phyloP scores from a whole-genome alignment of 2,113 vertebrate species.

The Telmatochromis sp. region DNA sequence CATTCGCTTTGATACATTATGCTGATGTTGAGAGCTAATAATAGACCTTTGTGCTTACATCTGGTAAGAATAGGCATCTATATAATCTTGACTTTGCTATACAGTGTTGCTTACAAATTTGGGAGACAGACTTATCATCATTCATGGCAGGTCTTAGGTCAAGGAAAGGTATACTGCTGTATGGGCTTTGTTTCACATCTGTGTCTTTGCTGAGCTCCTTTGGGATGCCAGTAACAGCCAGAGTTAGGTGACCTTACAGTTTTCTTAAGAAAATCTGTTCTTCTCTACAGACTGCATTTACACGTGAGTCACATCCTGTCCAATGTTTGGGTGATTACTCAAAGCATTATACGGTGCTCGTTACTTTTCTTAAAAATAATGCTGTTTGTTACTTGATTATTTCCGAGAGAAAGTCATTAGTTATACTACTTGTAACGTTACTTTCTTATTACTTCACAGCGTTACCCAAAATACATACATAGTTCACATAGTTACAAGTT shows the following conservation, averaged over 20 bases:
- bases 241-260: neutral
- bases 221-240: neutral
- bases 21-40: neutral
- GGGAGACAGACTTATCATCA: neutral
- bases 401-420: neutral
- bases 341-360: neutral
- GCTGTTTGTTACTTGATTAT: neutral
- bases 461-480: neutral
- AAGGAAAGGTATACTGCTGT: neutral
- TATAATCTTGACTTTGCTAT: neutral
- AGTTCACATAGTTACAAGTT: neutral
- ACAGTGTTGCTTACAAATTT: neutral
- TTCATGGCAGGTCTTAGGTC: neutral
- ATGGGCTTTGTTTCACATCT: neutral
- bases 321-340: neutral
- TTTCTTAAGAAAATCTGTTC: neutral
- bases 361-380: neutral
- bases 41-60: neutral
- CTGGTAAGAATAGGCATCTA: neutral
- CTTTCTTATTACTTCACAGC: neutral
- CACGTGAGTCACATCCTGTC: neutral
- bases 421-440: neutral
- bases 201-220: neutral
- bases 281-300: neutral
- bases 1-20: neutral